phyloP scores from a whole-genome alignment of 1,140 invertebrate genomes.

The Apis mellifera region Amel_HAv3.1 CM009937.2:2329501-2330000 shows the following conservation, averaged over 20 bases:
- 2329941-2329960: conserved; percentile 60
- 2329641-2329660: background rate
- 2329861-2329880: conserved; percentile 17
- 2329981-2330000: conserved; percentile 77
- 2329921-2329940: conserved; percentile 66
- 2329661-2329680: background rate
- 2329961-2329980: conserved; percentile 63
- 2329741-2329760: conserved; percentile 20
- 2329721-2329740: background rate
- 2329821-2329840: background rate
- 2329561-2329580: background rate
- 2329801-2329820: conserved; percentile 10
- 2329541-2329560: background rate
- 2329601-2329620: background rate
- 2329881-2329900: conserved; percentile 39
- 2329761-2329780: conserved; percentile 12
- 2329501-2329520: background rate
- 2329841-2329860: conserved; percentile 11
- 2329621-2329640: background rate
- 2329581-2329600: background rate
- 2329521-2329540: background rate
- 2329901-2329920: conserved; percentile 57
- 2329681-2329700: background rate
- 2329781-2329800: background rate
- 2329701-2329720: conserved; percentile 13